Base-by-base conservation (phyloP, 2,797 vertebrate genomes). In the Phataginus tricuspis region DNA sequence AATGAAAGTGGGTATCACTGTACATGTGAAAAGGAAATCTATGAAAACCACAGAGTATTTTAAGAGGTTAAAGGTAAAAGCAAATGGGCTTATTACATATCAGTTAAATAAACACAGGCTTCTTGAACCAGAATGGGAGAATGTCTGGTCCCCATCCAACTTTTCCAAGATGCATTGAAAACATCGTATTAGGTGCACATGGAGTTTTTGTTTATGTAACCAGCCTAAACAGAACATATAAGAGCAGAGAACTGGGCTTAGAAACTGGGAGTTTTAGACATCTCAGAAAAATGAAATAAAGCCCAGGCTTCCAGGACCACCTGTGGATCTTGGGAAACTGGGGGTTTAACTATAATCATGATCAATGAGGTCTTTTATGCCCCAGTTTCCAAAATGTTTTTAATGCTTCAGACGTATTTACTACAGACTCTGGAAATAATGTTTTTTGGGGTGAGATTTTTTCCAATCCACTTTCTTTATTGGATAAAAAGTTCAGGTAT, bases 61-160 rank as follows among this genome's bases (percentile, higher is more conserved):
- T 94, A 96, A 94, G 87, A 91, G 95, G 94, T 96, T 80, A 93
- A 93, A 97, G 94, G 92, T 94, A 91, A 95, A 64, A 93, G 94
- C 87, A 97, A 93, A 97, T 93, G 59, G 90, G 49, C 96, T 95
- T 92, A 51, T 94, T 91, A 86, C 79, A 86, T 91, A 86, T 96
- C 96, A 57, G 92, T 79, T 97, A 95, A 96, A 87, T 95, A 96
- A 96, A 92, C 95, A 93, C 86, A 42, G 83, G 45, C 59, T 79
- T 74, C 89, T 79, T 63, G 72, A 85, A 69, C 61, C 63, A 91
- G 95, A 55, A 78, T 63, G 51, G 55, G 83, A 92, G 85, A 53
- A 10, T 82, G 45, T 82, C 83, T 94, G 86, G 82, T 89, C 45
- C 5, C n/a, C 45, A 31, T 91, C 89, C 91, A 91, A 34, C 37